Evolutionary conservation across 2,888 invertebrate species (phyloP), one percentile per base, ranked within the genome.

Genomic region (Stenodema calcarata): DNA sequence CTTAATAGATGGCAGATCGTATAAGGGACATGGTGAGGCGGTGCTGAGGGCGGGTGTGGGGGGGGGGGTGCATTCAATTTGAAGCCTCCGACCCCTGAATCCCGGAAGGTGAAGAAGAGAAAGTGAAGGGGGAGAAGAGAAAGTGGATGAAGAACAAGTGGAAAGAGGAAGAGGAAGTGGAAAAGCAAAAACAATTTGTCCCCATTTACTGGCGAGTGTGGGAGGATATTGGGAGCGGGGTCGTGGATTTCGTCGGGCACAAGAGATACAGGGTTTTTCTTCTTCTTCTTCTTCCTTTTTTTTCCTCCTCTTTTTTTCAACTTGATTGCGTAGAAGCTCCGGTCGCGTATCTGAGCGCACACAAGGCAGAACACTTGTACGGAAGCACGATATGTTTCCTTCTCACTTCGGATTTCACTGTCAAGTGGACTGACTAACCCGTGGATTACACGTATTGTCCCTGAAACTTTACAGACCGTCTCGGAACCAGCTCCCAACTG

Each of bases 71-170:
- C 78, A 78, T 78, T 78, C 78, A 78, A 78, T 78, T 78, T 78
- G 78, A n/a, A 78, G 44, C 44, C 78, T 78, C 27, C 78, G n/a
- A 14, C 14, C 44, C 44, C 27, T 7, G 23, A 16, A 12, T 28
- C 14, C 28, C 41, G 69, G 35, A 70, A 84, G 81, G 84, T 54
- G 44, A 50, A 69, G 84, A 84, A 78, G 76, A n/a, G n/a, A 35
- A 87, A 81, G 86, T 50, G 87, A 35, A 84, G 73, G 27, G 70
- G 85, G 87, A n/a, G n/a, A 42, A 76, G 62, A 80, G 87, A 82
- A 80, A 80, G 82, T 75, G 81, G 85, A 86, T 87, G 87, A 86
- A 87, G 87, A 79, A 23, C 54, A 86, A 85, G 44, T 69, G 76
- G 44, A 76, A 69, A 76, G 83, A n/a, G 84, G 81, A 70, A 54